Conservation (phyloP, 2,888 invertebrate genomes). For the Sericinus montela region DNA sequence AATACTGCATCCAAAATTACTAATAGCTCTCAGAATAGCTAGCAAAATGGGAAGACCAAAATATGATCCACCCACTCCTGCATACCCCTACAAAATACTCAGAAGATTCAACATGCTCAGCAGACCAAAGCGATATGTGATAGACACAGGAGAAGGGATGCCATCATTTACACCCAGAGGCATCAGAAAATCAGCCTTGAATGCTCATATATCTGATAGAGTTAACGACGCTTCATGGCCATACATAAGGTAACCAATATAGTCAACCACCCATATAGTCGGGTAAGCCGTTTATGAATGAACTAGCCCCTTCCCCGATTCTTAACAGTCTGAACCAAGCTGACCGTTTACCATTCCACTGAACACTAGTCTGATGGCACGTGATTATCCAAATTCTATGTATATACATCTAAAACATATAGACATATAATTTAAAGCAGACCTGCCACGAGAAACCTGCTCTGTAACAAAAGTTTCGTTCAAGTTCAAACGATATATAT, state of each 20-base stretch:
- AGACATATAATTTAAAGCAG: no score
- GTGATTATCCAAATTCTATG: no score
- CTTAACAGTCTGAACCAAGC: no score
- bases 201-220: slow-evolving; percentile 39
- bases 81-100: slow-evolving; percentile 49
- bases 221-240: slow-evolving; percentile 60
- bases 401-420: no score
- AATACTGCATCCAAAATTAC: neutral
- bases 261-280: no score
- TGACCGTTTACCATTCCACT: no score
- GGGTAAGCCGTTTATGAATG: neutral
- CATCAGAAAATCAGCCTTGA: slow-evolving; percentile 49
- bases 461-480: no score
- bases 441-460: no score
- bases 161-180: slow-evolving; percentile 45
- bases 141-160: slow-evolving; percentile 47
- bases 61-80: slow-evolving; percentile 44
- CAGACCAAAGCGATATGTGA: slow-evolving; percentile 41
- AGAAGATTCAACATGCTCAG: slow-evolving; percentile 50
- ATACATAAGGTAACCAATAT: slow-evolving; percentile 44
- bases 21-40: slow-evolving; percentile 39
- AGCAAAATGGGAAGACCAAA: slow-evolving; percentile 51
- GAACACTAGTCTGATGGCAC: no score
- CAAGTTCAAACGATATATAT: no score
- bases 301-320: no score